A percentile compares a stretch with the other conserved stretches of the same genome.
Evolutionary conservation across 2,888 invertebrate genomes (phyloP).

Genomic region (Schizaphis graminum): DNA sequence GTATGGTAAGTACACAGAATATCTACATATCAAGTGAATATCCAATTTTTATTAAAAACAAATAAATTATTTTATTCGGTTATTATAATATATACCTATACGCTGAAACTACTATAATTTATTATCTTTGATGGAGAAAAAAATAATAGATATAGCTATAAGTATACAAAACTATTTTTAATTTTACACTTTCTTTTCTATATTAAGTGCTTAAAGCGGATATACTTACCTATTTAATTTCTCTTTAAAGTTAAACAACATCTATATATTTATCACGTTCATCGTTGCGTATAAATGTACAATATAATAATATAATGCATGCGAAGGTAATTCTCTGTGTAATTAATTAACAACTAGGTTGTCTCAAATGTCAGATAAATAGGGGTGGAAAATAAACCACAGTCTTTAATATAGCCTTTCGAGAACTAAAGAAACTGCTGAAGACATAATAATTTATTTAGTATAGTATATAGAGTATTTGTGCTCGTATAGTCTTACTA

Average conservation of each 20-base stretch:
- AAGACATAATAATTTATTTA: slow-evolving; percentile 45
- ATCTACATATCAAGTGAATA: not conserved
- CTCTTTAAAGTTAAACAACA: slow-evolving; percentile 2
- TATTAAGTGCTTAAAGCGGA: not conserved
- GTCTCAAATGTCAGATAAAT: slow-evolving; percentile 39
- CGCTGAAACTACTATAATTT: not conserved
- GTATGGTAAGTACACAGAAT: not conserved
- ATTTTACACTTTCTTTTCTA: slow-evolving; percentile 8
- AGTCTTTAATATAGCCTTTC: slow-evolving; percentile 42
- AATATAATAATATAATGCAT: not conserved
- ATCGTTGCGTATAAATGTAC: not conserved
- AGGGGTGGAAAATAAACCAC: slow-evolving; percentile 52
- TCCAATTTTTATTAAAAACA: not conserved
- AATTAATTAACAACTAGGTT: slow-evolving; percentile 55
- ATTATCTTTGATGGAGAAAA: not conserved
- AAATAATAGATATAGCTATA: not conserved
- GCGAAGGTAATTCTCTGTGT: slow-evolving; percentile 15
- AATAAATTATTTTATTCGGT: not conserved
- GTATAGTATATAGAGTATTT: not conserved
- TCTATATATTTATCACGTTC: slow-evolving; percentile 28
- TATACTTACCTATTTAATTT: not conserved
- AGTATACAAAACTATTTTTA: not conserved
- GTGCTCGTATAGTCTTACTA: not conserved
- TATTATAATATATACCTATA: not conserved
- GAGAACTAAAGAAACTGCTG: not conserved